Percentiles rank a stretch among this genome's conserved stretches.
These are phyloP conservation scores for Cirrhinus mrigala DNA, from an alignment of 2,797 vertebrate species.

Conservation along the genomic window DNA sequence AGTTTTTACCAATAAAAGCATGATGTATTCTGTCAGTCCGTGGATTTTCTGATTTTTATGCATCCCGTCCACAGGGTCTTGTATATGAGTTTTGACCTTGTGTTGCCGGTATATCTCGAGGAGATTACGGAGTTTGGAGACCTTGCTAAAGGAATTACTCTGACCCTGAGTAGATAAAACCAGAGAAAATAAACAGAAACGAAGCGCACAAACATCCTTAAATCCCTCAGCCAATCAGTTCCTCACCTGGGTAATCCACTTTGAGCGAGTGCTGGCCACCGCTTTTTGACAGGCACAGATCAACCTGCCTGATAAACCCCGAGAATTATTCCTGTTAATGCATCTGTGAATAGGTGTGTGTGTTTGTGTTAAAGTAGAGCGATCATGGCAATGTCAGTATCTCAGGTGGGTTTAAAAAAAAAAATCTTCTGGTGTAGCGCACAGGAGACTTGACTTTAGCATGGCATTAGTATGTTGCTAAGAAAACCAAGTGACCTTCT, in stretches of 20 bases:
- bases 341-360: conserved; percentile 23
- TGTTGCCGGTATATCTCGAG: conserved; percentile 26
- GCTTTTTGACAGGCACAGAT: conserved; percentile 52
- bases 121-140: conserved; percentile 55
- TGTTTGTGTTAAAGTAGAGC: conserved; percentile 9
- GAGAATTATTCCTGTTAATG: conserved; percentile 47
- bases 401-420: neutral
- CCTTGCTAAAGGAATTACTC: conserved; percentile 45
- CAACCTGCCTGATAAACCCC: conserved; percentile 48
- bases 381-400: neutral
- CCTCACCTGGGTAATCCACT: conserved; percentile 54
- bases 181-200: conserved; percentile 41
- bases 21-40: conserved; percentile 12
- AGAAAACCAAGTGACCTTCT: neutral
- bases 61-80: neutral
- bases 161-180: conserved; percentile 51
- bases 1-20: conserved; percentile 1
- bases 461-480: neutral
- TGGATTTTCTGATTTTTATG: conserved; percentile 28
- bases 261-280: conserved; percentile 41
- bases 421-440: neutral
- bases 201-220: conserved; percentile 21
- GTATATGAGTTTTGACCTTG: conserved; percentile 45
- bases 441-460: neutral
- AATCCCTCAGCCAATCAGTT: conserved; percentile 36